A percentile compares a stretch with the other conserved stretches of the same genome.
Evolutionary conservation across 2,113 vertebrate genomes (phyloP).

Genomic region (Caracal caracal): DNA sequence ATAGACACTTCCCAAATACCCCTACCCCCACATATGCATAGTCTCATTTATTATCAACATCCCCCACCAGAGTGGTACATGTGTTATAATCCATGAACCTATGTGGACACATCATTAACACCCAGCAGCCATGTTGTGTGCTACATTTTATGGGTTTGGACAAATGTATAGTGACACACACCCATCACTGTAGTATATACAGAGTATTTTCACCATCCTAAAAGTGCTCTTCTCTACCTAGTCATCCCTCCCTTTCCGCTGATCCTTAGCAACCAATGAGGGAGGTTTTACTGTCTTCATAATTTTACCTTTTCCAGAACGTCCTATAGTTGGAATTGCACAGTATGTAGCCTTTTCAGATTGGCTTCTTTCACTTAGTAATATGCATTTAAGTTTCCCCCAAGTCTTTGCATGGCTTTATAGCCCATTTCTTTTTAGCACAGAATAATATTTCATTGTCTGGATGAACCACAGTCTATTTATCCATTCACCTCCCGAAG

Average conservation of each 20-base stretch:
- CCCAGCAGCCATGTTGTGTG: too few relatives aligned
- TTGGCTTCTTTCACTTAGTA: background rate
- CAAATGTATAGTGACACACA: too few relatives aligned
- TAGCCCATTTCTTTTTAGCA: background rate
- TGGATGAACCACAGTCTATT: background rate
- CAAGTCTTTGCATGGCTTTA: background rate
- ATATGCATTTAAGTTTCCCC: background rate
- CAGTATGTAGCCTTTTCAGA: background rate
- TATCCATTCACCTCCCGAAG: background rate
- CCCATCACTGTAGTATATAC: background rate
- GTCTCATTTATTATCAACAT: too few relatives aligned
- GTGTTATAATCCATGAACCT: background rate
- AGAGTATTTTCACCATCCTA: background rate
- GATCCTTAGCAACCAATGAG: background rate
- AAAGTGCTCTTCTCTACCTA: background rate
- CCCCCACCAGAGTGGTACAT: background rate
- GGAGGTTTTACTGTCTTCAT: background rate
- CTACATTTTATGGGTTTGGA: background rate
- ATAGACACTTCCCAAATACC: background rate
- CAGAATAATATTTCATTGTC: background rate
- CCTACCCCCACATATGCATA: background rate
- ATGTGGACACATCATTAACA: background rate
- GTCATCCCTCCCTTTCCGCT: background rate
- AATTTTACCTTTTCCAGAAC: background rate
- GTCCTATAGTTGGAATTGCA: background rate